Evolutionary conservation across 2,113 vertebrate species (phyloP), one percentile per base, ranked within the genome.

Genomic region (Callospermophilus lateralis): DNA sequence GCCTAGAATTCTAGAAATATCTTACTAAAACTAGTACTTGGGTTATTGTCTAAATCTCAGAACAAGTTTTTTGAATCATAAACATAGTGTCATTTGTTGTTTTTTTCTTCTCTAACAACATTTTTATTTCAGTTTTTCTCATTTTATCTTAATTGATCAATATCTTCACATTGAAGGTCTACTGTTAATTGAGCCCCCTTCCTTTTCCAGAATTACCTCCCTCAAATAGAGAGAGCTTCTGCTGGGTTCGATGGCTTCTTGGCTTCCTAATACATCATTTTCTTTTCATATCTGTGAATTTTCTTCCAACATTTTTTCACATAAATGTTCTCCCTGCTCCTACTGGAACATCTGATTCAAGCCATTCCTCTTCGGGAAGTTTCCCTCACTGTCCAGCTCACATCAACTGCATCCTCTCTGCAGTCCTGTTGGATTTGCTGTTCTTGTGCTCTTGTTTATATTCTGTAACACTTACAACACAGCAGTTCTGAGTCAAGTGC

Each of bases 1-100:
- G n/a, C 24, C n/a, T 78, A 70, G 81, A 78, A 80, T 87, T 90
- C 58, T 68, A 24, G 37, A 90, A 91, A 63, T 78, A 58, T 89
- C 32, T 78, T 92, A 51, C 51, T 94, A 84, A 68, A 94, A 85
- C 79, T 77, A 78, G 58, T 83, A 68, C 9, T 30, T 79, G 34
- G 39, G 45, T 20, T 84, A 28, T 55, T 89, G 72, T 93, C 70
- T 74, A 68, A 37, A 85, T 68, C 37, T 70, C 3, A 74, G 48
- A 81, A 83, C 58, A 51, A 92, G 48, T 79, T 68, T 58, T 8
- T 45, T 15, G 13, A 8, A 77, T 78, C 34, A 93, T 37, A 63
- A 85, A 63, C 32, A 68, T 30, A 11, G 3, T 79, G 30, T 58
- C 53, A 42, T 83, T 37, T 77, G 6, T 45, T 74, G 68, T 73